Evolutionary conservation across 2,113 vertebrate genomes (phyloP).

Genomic region (Pseudorasbora parva): DNA sequence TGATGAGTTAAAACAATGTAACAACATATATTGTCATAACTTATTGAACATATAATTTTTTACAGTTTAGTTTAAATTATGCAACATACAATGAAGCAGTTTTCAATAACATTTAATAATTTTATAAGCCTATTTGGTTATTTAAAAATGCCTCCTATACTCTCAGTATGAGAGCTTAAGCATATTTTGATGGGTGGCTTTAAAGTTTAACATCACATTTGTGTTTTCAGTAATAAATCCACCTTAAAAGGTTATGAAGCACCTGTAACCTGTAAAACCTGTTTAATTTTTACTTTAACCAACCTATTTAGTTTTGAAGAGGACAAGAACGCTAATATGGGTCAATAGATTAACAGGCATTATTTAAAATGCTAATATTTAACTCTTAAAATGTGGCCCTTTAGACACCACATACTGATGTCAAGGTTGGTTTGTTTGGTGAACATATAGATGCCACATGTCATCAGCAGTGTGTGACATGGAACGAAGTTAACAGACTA

Average conservation of each 20-base stretch:
- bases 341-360: slow-evolving; percentile 60
- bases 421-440: slow-evolving; percentile 18
- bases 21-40: too few species aligned
- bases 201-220: slow-evolving; percentile 18
- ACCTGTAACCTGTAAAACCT: too few species aligned
- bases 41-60: too few species aligned
- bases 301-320: slow-evolving; percentile 55
- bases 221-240: not conserved
- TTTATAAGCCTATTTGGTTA: not conserved
- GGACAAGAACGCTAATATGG: slow-evolving; percentile 42
- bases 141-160: not conserved
- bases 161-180: not conserved
- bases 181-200: slow-evolving; percentile 61
- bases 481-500: slow-evolving; percentile 7
- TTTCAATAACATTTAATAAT: not conserved
- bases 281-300: slow-evolving; percentile 52
- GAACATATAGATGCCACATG: not conserved
- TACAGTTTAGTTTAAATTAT: not conserved
- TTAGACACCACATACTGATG: not conserved
- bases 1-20: too few species aligned
- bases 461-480: slow-evolving; percentile 1
- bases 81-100: not conserved
- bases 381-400: slow-evolving; percentile 19
- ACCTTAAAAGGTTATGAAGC: not conserved
- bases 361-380: slow-evolving; percentile 72